Conservation (phyloP, 2,113 vertebrate genomes). For the Apodemus speciosus region DNA sequence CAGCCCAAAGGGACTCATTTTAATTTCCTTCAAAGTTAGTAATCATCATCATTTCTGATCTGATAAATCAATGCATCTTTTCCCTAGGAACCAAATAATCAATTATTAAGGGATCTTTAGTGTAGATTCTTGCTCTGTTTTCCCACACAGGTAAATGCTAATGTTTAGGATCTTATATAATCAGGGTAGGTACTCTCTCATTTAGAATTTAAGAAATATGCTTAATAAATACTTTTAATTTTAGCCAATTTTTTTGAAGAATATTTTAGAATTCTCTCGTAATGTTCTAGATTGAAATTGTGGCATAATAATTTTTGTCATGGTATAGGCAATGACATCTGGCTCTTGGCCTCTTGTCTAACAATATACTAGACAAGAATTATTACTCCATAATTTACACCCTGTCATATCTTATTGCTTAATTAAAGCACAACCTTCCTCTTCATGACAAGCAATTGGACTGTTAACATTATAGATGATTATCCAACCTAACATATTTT, state of each 20-base stretch:
- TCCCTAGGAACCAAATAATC: background rate
- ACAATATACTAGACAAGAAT: constrained; percentile 84
- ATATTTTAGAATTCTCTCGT: constrained; percentile 63
- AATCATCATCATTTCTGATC: background rate
- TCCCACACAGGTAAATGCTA: background rate
- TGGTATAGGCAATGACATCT: constrained; percentile 68
- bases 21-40: constrained; percentile 15
- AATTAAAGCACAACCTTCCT: constrained; percentile 86
- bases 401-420: constrained; percentile 85
- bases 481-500: constrained; percentile 80
- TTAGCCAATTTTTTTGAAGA: constrained; percentile 56
- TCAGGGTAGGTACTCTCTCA: background rate
- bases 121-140: background rate
- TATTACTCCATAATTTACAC: constrained; percentile 85
- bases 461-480: constrained; percentile 85
- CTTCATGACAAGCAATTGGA: constrained; percentile 85
- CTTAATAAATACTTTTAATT: constrained; percentile 10
- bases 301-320: constrained; percentile 75
- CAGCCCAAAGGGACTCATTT: background rate
- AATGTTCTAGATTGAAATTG: constrained; percentile 72
- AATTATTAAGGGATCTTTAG: constrained; percentile 24
- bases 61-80: background rate
- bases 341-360: constrained; percentile 85
- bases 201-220: background rate
- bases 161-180: background rate